Evolutionary conservation across 2,797 vertebrate species (phyloP).

Genomic region (Gallinago stenura): DNA sequence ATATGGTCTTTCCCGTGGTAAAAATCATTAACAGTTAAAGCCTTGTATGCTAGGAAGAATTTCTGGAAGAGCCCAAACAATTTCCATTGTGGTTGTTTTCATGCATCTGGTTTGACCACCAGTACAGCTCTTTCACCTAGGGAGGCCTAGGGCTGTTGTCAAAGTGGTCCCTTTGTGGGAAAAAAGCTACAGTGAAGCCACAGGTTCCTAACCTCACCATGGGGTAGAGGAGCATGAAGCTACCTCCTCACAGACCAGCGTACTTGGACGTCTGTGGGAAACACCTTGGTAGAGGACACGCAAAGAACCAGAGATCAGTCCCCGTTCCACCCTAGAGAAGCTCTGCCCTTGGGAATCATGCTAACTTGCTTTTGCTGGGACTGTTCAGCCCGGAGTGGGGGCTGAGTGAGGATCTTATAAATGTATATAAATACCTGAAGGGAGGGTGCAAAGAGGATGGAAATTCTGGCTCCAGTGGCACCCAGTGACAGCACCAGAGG

Average conservation of each 20-base stretch:
- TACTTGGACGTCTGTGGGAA: neutral
- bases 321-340: neutral
- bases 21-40: neutral
- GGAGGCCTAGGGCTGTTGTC: neutral
- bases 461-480: neutral
- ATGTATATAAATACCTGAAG: neutral
- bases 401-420: neutral
- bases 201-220: neutral
- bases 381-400: neutral
- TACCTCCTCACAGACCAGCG: neutral
- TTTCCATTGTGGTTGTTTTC: neutral
- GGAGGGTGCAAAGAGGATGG: neutral
- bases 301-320: neutral
- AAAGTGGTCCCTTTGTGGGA: neutral
- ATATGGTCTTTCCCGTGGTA: neutral
- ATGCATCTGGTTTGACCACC: neutral
- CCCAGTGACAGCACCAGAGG: neutral
- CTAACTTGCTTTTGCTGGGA: neutral
- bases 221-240: fast-evolving
- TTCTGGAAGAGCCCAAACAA: neutral
- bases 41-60: neutral
- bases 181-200: neutral
- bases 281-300: neutral
- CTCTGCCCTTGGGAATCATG: neutral
- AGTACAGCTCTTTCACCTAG: neutral